Conservation (phyloP, 2,797 vertebrate genomes). For the Hippoglossus hippoglossus region DNA sequence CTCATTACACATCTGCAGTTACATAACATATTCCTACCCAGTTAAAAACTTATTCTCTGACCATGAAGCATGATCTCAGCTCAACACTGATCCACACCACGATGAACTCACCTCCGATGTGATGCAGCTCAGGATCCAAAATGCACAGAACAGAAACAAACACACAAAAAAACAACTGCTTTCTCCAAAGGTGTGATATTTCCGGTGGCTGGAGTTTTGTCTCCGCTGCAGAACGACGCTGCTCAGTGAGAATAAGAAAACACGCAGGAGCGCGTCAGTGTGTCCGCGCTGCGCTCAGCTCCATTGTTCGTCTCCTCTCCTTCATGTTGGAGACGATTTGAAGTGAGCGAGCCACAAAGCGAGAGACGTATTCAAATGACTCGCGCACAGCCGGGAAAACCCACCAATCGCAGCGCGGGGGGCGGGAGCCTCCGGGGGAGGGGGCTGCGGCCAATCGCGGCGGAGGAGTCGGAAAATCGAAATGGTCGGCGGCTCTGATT, state of each 20-base stretch:
- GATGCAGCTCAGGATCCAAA: slow-evolving; percentile 33
- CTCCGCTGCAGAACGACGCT: neutral
- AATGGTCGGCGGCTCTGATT: slow-evolving; percentile 63
- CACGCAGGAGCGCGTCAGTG: slow-evolving; percentile 31
- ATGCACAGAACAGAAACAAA: slow-evolving; percentile 13
- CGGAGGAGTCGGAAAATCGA: slow-evolving; percentile 60
- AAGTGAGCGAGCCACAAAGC: slow-evolving; percentile 57
- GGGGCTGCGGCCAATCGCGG: slow-evolving; percentile 60
- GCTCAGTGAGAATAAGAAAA: neutral
- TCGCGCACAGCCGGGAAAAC: slow-evolving; percentile 78
- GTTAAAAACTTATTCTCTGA: neutral
- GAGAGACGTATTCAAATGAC: slow-evolving; percentile 80
- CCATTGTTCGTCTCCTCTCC: slow-evolving; percentile 57
- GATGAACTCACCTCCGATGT: slow-evolving; percentile 50
- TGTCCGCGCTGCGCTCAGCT: slow-evolving; percentile 19
- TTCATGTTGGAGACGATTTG: slow-evolving; percentile 54
- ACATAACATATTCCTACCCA: neutral
- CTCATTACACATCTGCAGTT: neutral
- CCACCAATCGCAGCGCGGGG: slow-evolving; percentile 52
- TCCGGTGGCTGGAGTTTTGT: slow-evolving; percentile 7
- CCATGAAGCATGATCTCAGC: neutral
- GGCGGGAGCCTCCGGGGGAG: slow-evolving; percentile 28
- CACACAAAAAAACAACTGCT: slow-evolving; percentile 15
- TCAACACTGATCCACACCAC: neutral
- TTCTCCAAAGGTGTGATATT: neutral